These are phyloP conservation scores for Eurosta solidaginis DNA, from an alignment of 1,140 invertebrate species.

Conservation along the genomic window DNA sequence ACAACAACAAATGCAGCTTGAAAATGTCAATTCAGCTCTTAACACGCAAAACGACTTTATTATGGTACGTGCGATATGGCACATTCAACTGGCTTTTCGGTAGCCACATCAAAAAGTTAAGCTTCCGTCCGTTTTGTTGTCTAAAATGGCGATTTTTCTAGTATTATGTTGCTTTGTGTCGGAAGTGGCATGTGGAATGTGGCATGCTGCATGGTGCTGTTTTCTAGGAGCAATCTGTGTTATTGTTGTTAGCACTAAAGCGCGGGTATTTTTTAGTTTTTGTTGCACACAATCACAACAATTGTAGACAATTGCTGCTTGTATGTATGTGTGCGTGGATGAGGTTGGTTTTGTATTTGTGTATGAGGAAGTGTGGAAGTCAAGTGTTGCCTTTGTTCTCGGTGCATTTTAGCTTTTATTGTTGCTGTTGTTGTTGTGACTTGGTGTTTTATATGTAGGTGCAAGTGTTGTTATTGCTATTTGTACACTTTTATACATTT, in stretches of 20 bases:
- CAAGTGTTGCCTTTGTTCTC: conserved; percentile 19
- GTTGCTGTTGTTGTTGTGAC: not conserved
- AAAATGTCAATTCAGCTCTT: not conserved
- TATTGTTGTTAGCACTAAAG: not conserved
- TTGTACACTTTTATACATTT: too few species aligned
- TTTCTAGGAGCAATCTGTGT: not conserved
- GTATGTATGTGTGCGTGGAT: not conserved
- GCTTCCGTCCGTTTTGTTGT: conserved; percentile 3
- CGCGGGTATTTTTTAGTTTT: not conserved
- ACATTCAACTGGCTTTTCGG: not conserved
- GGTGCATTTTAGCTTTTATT: not conserved
- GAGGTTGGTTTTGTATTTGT: not conserved
- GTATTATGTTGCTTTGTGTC: not conserved
- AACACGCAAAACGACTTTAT: too few species aligned
- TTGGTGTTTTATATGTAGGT: not conserved
- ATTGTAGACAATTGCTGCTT: not conserved
- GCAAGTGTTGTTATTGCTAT: not conserved
- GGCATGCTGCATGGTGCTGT: not conserved
- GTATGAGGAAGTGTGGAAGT: not conserved
- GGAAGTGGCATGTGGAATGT: not conserved
- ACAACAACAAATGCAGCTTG: not conserved
- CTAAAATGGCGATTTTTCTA: conserved; percentile 24
- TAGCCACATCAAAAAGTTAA: not conserved
- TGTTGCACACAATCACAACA: not conserved
- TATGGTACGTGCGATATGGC: not conserved